Conservation (phyloP, 2,888 invertebrate genomes). For the Brachynemurus nebulosus region DNA sequence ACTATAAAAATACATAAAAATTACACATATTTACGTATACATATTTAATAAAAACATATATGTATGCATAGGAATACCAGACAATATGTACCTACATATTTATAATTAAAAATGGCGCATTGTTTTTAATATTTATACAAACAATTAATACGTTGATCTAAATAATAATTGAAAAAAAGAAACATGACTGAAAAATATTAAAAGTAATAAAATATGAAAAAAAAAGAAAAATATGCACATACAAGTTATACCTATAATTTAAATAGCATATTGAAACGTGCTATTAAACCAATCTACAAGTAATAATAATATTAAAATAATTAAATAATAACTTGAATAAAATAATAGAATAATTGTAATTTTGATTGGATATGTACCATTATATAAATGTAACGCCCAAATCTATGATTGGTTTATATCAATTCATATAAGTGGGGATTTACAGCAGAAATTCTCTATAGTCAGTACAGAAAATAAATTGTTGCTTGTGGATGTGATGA, state of each 20-base stretch:
- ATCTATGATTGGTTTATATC: neutral
- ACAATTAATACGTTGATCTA: too few relatives aligned
- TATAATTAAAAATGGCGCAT: too few relatives aligned
- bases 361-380: neutral
- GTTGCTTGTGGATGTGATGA: neutral
- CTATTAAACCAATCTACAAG: too few relatives aligned
- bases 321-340: neutral
- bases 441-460: neutral
- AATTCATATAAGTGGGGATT: neutral
- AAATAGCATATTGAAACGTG: too few relatives aligned
- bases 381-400: slow-evolving; percentile 2
- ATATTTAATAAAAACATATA: neutral
- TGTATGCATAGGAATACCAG: neutral
- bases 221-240: neutral
- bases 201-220: neutral
- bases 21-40: neutral
- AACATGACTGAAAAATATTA: neutral
- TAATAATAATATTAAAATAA: neutral
- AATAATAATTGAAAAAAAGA: too few relatives aligned
- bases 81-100: too few relatives aligned
- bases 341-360: neutral
- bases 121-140: too few relatives aligned
- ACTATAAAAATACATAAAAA: neutral
- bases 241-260: too few relatives aligned
- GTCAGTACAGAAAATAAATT: neutral